Base-by-base conservation (phyloP, 1,140 invertebrate genomes). In the Drosophila leontia region DNA sequence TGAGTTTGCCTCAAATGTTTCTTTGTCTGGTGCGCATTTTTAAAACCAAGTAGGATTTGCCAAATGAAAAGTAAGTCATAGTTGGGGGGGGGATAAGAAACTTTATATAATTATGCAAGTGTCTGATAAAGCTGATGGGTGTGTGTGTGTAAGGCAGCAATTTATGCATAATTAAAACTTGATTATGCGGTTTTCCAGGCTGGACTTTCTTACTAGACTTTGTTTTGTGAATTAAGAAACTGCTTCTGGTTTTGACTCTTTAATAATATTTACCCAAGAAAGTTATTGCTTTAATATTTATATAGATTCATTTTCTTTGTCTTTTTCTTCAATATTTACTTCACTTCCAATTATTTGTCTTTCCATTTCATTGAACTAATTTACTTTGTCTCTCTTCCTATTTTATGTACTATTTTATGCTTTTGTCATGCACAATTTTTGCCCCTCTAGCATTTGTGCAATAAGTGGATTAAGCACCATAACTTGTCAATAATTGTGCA, bases 91-190 rank as follows among this genome's bases (percentile, higher is more conserved):
- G n/a, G n/a, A n/a, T n/a, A 17, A 5, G 47, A 77, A 78, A 78
- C 51, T 77, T 69, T 77, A 60, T 60, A 78, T 78, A 78, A 78
- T 78, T 78, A 78, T 77, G 74, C 75, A 77, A 77, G 75, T 78
- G 62, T 59, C 63, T 77, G 75, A 60, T 65, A 76, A 75, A 69
- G 60, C 74, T 57, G 72, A 23, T 62, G 15, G 45, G 7, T 15
- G 17, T 19, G 50, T 3, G 6, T 19, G 63, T 71, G 68, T 57
- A 26, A 34, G 68, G 17, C 11, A 47, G 23, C 65, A 34, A 59
- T 71, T 72, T 72, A 50, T 77, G 75, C 72, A 76, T 68, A 77
- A 77, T 77, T 77, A 77, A 76, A 76, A 76, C 72, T 64, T 76
- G 51, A 76, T 76, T 75, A 34, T 75, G 72, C 53, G 61, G 74